Evolutionary conservation across 2,113 vertebrate species (phyloP).

Genomic region (Cygnus buccinator): DNA sequence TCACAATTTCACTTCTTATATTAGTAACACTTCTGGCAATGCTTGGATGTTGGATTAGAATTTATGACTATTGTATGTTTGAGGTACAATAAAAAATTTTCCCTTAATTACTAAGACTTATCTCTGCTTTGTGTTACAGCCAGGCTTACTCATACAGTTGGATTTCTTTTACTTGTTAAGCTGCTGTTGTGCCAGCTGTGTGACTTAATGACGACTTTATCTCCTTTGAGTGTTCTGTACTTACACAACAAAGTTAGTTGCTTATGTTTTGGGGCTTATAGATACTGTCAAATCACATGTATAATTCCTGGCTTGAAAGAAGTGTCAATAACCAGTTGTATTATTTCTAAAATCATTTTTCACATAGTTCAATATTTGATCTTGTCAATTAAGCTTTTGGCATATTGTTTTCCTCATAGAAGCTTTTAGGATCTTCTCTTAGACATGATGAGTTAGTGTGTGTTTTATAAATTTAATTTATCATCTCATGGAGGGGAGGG

Average conservation of each 20-base stretch:
- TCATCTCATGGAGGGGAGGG: background rate
- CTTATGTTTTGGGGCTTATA: background rate
- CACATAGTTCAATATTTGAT: background rate
- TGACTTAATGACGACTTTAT: background rate
- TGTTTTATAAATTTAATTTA: background rate
- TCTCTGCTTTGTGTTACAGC: background rate
- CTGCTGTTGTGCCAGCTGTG: background rate
- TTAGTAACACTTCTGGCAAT: constrained; percentile 33
- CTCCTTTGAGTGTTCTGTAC: background rate
- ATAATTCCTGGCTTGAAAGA: background rate
- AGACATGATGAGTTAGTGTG: background rate
- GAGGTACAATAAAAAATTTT: background rate
- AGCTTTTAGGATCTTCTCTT: background rate
- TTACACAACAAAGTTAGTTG: background rate
- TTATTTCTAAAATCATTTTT: background rate
- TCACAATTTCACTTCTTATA: background rate
- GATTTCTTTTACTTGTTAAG: background rate
- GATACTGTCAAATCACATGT: background rate
- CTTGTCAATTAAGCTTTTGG: background rate
- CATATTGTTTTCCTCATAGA: background rate
- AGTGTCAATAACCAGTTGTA: background rate
- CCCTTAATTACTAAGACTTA: background rate
- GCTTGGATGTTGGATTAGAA: constrained; percentile 7
- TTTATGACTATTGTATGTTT: background rate
- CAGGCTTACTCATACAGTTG: background rate